Evolutionary conservation across 2,888 invertebrate species (phyloP).

Genomic region (Dasypogon diadema): DNA sequence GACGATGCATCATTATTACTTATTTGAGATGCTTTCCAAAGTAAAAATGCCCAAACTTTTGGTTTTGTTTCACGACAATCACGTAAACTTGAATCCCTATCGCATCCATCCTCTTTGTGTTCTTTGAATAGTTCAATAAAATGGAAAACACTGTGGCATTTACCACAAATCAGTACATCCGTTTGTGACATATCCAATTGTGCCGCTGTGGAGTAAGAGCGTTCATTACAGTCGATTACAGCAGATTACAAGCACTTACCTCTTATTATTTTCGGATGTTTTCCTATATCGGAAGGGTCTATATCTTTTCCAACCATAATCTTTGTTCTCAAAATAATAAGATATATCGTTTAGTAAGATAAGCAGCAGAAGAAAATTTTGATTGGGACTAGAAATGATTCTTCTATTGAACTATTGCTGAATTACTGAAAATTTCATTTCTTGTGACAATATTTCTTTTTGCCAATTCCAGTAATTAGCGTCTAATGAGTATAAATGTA

Average conservation of each 20-base stretch:
- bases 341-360: no score
- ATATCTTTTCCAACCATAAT: conserved; percentile 68
- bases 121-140: conserved; percentile 83
- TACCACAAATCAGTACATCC: conserved; percentile 87
- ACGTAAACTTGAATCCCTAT: conserved; percentile 73
- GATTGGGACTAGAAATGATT: no score
- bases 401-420: no score
- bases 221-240: neutral
- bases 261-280: conserved; percentile 74
- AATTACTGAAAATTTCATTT: no score
- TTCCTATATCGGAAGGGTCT: conserved; percentile 75
- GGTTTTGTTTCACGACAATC: conserved; percentile 81
- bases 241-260: conserved; percentile 65
- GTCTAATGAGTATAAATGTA: no score
- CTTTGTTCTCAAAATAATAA: no score
- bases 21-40: conserved; percentile 80
- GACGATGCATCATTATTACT: conserved; percentile 65
- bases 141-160: conserved; percentile 83
- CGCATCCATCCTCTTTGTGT: conserved; percentile 75
- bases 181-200: conserved; percentile 81
- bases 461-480: no score
- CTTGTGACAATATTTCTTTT: no score
- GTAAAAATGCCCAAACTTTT: conserved; percentile 86
- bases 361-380: no score
- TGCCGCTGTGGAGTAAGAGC: conserved; percentile 74